phyloP scores from a whole-genome alignment of 2,113 vertebrate species.

The Zapus hudsonius region DNA sequence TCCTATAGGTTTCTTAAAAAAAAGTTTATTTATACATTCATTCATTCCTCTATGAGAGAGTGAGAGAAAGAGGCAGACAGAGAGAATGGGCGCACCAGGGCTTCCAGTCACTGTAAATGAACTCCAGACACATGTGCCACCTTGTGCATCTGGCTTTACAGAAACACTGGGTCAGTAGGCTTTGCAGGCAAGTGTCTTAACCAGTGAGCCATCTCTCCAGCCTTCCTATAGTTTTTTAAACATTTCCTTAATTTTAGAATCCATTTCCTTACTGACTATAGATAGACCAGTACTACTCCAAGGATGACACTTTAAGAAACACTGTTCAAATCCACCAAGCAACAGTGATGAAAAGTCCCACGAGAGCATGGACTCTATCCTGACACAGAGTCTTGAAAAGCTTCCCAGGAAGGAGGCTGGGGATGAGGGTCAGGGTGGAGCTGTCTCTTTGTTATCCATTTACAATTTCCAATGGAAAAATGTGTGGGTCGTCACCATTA shows the following conservation, averaged over 20 bases:
- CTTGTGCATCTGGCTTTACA: no score
- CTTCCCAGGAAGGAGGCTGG: constrained; percentile 40
- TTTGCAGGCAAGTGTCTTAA: no score
- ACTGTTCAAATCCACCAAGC: background rate
- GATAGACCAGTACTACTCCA: background rate
- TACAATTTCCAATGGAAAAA: constrained; percentile 86
- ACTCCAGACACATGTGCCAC: no score
- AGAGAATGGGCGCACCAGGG: no score
- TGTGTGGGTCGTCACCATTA: constrained; percentile 83
- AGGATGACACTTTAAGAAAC: background rate
- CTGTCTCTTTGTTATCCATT: constrained; percentile 66
- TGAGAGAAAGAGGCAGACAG: no score
- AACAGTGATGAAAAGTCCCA: background rate
- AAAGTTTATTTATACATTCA: no score
- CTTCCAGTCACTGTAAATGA: no score
- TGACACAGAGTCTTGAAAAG: background rate
- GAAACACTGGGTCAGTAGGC: no score
- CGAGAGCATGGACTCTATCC: background rate
- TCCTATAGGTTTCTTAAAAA: no score
- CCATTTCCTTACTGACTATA: background rate
- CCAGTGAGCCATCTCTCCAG: no score
- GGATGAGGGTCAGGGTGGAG: background rate
- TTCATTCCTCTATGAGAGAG: no score
- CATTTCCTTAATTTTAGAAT: background rate
- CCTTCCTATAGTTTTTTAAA: constrained; percentile 3